These are phyloP conservation scores for Chanos chanos DNA, from an alignment of 2,797 vertebrate genomes.

Conservation along the genomic window DNA sequence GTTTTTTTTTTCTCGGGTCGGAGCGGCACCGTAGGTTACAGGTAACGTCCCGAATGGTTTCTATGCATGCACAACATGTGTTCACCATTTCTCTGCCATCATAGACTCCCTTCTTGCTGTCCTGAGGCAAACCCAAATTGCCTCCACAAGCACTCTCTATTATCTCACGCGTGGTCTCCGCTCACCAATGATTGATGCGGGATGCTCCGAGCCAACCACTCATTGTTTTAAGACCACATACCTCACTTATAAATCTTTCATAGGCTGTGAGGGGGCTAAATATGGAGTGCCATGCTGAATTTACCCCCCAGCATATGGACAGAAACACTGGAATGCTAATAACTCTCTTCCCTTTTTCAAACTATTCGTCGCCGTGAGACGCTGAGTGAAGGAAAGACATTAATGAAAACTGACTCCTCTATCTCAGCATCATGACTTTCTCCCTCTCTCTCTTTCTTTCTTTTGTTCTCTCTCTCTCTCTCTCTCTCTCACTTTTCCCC, in stretches of 20 bases:
- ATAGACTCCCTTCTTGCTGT: slow-evolving; percentile 4
- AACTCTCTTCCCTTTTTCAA: slow-evolving; percentile 35
- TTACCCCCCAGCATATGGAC: no score
- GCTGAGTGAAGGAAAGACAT: slow-evolving; percentile 1
- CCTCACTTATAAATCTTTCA: slow-evolving; percentile 71
- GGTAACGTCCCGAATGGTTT: neutral
- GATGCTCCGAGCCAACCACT: slow-evolving; percentile 51
- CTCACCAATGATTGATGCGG: slow-evolving; percentile 58
- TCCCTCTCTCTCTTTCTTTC: neutral
- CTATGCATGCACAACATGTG: slow-evolving; percentile 2
- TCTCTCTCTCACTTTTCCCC: neutral
- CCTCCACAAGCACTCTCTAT: slow-evolving; percentile 50
- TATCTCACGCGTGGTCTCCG: slow-evolving; percentile 55
- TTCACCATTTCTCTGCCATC: neutral
- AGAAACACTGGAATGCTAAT: slow-evolving; percentile 56
- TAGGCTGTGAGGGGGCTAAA: slow-evolving; percentile 52
- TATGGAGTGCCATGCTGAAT: no score
- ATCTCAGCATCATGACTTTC: neutral
- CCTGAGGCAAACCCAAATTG: slow-evolving; percentile 49
- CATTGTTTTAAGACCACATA: slow-evolving; percentile 69
- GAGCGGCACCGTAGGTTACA: neutral
- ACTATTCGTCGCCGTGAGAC: slow-evolving; percentile 16
- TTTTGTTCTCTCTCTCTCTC: slow-evolving; percentile 8
- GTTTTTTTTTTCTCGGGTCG: no score
- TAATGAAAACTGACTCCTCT: neutral